These are phyloP conservation scores for Globicephala melas DNA, from an alignment of 2,113 vertebrate species.

Conservation along the genomic window DNA sequence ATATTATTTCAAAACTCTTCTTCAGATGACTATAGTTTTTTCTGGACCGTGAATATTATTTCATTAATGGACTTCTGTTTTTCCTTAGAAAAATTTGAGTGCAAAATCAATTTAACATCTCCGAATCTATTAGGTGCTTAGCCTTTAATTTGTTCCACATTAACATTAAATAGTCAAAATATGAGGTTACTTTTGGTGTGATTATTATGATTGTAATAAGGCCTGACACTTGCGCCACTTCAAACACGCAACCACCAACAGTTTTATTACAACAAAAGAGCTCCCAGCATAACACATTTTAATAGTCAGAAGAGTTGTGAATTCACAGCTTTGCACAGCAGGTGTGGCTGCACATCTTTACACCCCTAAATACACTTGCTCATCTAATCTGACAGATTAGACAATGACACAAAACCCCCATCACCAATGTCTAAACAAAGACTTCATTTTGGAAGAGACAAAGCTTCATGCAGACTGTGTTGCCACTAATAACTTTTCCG, in stretches of 20 bases:
- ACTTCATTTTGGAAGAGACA: constrained; percentile 80
- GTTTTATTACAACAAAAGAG: constrained; percentile 89
- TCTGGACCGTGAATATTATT: not conserved
- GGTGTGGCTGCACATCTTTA: constrained; percentile 92
- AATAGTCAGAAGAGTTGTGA: constrained; percentile 86
- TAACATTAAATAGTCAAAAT: constrained; percentile 77
- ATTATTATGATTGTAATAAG: constrained; percentile 89
- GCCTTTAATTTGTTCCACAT: constrained; percentile 74
- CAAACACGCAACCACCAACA: constrained; percentile 90
- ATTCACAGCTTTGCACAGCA: constrained; percentile 92
- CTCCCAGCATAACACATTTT: constrained; percentile 86
- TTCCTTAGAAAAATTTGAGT: constrained; percentile 55
- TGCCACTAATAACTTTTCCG: constrained; percentile 83
- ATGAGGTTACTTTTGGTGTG: constrained; percentile 78
- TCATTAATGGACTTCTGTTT: constrained; percentile 20
- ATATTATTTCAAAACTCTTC: not conserved
- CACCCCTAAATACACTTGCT: constrained; percentile 91
- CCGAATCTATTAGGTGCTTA: constrained; percentile 76
- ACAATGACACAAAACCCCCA: constrained; percentile 90
- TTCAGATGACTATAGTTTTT: not conserved
- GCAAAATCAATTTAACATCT: constrained; percentile 64
- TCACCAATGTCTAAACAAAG: constrained; percentile 86
- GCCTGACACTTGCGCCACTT: constrained; percentile 94
- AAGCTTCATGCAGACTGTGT: constrained; percentile 76
- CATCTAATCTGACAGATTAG: constrained; percentile 92